Base-by-base conservation (phyloP, 1,140 invertebrate genomes). In the Bathynomus jamesi region DNA sequence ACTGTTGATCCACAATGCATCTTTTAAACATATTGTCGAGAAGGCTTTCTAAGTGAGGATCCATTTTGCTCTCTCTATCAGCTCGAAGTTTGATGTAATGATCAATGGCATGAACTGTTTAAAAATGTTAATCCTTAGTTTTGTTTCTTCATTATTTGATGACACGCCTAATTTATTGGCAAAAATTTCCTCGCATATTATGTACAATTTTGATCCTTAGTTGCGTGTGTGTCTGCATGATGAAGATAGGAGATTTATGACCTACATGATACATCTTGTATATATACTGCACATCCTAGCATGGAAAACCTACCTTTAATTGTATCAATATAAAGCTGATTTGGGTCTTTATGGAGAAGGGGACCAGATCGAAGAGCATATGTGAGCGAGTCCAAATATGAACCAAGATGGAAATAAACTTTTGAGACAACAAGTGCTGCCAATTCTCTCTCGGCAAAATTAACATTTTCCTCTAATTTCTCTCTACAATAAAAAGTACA, bases 361-460 rank as follows among this genome's bases (percentile, higher is more conserved):
- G 92, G 88, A 63, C 94, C 94, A 79, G 96, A 94, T 66, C 94
- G 92, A 13, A 98, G 84, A 32, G 96, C 95, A 85, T 95, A 97
- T 30, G 91, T 93, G 69, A 99, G 81, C 0, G 96, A 95, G 83
- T 98, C 94, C 81, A 96, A 92, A 84, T 96, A 98, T 4, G 93
- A 93, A 29, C 95, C 95, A 65, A 99, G 85, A 83, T 99, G 95
- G 83, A 98, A 98, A 80, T 98, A 99, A 4, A 99, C 95, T 85
- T 99, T 99, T 77, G 96, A 98, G 5, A 95, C 96, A 28, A 99
- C 94, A 74, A 99, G 86, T 28, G 96, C 96, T 65, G 97, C 97
- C 61, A 98, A 82, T 78, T 97, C 88, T 79, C 93, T 90, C 79
- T 97, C 87, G 28, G 82, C 82, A 80, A 99, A 99, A 13, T 82